Base-by-base conservation (phyloP, 2,113 vertebrate species). In the Gila orcuttii region DNA sequence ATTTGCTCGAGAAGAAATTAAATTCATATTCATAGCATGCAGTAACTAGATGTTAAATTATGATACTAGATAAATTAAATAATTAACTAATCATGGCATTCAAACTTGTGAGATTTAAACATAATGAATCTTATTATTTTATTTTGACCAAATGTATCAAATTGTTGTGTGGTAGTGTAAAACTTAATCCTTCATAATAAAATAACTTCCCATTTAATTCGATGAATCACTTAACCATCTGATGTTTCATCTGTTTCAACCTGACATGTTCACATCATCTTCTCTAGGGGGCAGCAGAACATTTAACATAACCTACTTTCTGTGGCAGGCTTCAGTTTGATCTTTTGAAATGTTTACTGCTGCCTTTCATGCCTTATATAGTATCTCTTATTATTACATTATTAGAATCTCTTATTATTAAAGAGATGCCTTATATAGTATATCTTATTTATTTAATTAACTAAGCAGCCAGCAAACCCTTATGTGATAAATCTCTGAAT, bases 251-350 rank as follows among this genome's bases (percentile, higher is more conserved):
- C 33, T 25, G 33, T 17, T 59, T 47, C n/a, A 15, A 64, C 15
- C 12, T 45, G 36, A 64, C 33, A 80, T 45, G n/a, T 81, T 47
- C n/a, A 47, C 28, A 73, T 73, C 31, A 6, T 90, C 82, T 89
- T 89, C 94, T 89, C 86, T 88, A 84, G 93, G 86, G 90, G 93
- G 94, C 76, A 92, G 92, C 89, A 87, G 60, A 85, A 90, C 68
- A 23, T 88, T 90, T 93, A 23, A 73, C 77, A 77, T 77, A 3
- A 3, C 11, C 0, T 69, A 31, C 23, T 31, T 5, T n/a, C 23
- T 66, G 23, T 36, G 17, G 8, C 15, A 59, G 50, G 55, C 52
- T 82, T 52, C 5, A 82, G 45, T 31, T 23, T 31, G 5, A 66
- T 50, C 9, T 31, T 50, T 81, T 82, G 1, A 33, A 39, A 68